Percentiles rank a stretch among this genome's conserved stretches.
These are phyloP conservation scores for Epizoanthus scotinus DNA, from an alignment of 92 coral and sea anemone species.

Conservation along the genomic window DNA sequence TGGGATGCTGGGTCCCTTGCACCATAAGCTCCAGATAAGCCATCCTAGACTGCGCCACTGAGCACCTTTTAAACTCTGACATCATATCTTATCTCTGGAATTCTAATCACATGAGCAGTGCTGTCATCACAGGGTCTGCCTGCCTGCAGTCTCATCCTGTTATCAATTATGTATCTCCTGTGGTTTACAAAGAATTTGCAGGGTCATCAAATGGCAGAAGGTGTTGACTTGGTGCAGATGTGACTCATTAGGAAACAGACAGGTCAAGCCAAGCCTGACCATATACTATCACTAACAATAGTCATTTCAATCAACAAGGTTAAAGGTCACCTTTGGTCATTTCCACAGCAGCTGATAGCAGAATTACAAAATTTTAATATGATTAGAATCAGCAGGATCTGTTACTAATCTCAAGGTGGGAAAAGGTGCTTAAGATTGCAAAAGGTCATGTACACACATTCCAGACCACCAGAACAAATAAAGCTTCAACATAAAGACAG, in stretches of 20 bases:
- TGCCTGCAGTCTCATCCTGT: conserved; percentile 1
- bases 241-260: neutral
- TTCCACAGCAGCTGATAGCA: conserved; percentile 12
- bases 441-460: conserved; percentile 7
- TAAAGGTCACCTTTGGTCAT: conserved; percentile 11
- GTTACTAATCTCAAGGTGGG: conserved; percentile 31
- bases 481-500: conserved; percentile 13
- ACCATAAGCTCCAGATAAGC: too few species aligned
- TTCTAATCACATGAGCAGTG: conserved; percentile 10
- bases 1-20: too few species aligned
- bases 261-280: conserved; percentile 9
- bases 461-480: neutral
- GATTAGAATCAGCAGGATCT: conserved; percentile 23
- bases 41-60: too few species aligned
- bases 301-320: conserved; percentile 35
- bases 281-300: conserved; percentile 30
- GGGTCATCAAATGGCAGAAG: conserved; percentile 8
- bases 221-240: conserved; percentile 29
- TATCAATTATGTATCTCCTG: neutral
- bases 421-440: conserved; percentile 20
- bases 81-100: neutral
- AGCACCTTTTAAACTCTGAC: too few species aligned
- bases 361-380: conserved; percentile 6
- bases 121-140: conserved; percentile 11
- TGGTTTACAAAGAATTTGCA: conserved; percentile 8